Evolutionary conservation across 2,113 vertebrate species (phyloP).

Genomic region (Baryphthengus martii): DNA sequence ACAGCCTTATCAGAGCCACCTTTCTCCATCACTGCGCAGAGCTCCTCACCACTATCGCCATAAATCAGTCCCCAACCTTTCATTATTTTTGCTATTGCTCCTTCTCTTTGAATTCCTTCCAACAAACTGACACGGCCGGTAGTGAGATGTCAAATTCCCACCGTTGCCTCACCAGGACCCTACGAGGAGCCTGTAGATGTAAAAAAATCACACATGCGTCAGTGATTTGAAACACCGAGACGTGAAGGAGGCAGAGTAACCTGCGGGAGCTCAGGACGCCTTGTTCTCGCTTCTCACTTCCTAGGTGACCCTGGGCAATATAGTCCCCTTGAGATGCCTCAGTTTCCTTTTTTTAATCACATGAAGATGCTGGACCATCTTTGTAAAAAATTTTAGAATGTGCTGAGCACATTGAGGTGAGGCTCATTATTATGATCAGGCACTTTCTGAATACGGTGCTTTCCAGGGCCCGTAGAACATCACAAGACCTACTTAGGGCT

Average conservation of each 20-base stretch:
- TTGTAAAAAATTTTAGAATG: neutral
- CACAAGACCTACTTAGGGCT: neutral
- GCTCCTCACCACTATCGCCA: neutral
- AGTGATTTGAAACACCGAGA: neutral
- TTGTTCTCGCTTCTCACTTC: neutral
- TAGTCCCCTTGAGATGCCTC: neutral
- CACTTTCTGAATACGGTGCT: neutral
- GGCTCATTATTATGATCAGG: neutral
- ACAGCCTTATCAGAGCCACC: neutral
- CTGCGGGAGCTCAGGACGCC: neutral
- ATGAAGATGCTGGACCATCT: neutral
- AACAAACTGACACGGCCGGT: accelerated
- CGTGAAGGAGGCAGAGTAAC: neutral
- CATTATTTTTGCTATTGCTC: neutral
- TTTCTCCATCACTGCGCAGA: accelerated
- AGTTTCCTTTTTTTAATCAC: neutral
- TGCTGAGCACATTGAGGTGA: neutral
- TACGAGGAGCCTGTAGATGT: neutral
- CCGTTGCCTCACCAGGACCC: neutral
- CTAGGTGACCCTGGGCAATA: neutral
- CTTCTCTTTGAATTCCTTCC: neutral
- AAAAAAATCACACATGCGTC: accelerated
- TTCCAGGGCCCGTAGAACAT: neutral
- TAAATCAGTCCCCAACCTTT: neutral
- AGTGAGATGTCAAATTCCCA: neutral